Conservation (phyloP, 2,888 invertebrate genomes). For the Agrilus biguttatus region DNA sequence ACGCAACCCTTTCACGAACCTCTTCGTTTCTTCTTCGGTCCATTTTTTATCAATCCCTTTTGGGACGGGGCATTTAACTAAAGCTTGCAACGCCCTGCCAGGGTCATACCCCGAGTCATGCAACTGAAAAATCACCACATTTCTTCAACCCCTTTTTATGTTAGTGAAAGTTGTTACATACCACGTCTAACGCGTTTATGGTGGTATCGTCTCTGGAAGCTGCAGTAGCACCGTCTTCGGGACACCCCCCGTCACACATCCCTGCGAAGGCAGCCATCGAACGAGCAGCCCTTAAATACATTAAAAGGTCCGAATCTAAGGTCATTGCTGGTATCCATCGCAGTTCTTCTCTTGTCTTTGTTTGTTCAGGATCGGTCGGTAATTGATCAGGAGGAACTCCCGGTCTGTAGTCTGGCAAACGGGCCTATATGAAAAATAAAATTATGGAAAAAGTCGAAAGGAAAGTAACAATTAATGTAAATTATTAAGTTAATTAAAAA, state of each 20-base stretch:
- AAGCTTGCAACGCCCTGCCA: slow-evolving; percentile 86
- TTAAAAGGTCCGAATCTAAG: slow-evolving; percentile 86
- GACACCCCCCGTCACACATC: slow-evolving; percentile 96
- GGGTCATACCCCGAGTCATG: slow-evolving; percentile 96
- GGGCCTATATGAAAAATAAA: slow-evolving; percentile 19
- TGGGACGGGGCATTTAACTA: slow-evolving; percentile 93
- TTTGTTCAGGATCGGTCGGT: slow-evolving; percentile 42
- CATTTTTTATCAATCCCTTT: slow-evolving; percentile 96
- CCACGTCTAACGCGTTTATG: slow-evolving; percentile 89
- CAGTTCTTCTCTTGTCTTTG: slow-evolving; percentile 61
- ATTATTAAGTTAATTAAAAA: not conserved
- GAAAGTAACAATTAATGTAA: too few species aligned
- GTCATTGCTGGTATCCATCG: slow-evolving; percentile 91
- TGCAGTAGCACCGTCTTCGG: slow-evolving; percentile 93
- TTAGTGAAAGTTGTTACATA: slow-evolving; percentile 27
- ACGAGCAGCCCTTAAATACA: slow-evolving; percentile 93
- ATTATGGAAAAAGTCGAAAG: too few species aligned
- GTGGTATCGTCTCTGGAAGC: slow-evolving; percentile 96
- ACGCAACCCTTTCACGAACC: slow-evolving; percentile 94
- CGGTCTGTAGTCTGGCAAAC: slow-evolving; percentile 33
- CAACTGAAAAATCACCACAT: slow-evolving; percentile 39
- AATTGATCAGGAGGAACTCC: slow-evolving; percentile 35
- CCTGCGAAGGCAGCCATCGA: slow-evolving; percentile 97
- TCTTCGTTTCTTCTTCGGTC: slow-evolving; percentile 95
- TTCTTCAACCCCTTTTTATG: not conserved